Base-by-base conservation (phyloP, 2,888 invertebrate species). In the Leucophenga montana region DNA sequence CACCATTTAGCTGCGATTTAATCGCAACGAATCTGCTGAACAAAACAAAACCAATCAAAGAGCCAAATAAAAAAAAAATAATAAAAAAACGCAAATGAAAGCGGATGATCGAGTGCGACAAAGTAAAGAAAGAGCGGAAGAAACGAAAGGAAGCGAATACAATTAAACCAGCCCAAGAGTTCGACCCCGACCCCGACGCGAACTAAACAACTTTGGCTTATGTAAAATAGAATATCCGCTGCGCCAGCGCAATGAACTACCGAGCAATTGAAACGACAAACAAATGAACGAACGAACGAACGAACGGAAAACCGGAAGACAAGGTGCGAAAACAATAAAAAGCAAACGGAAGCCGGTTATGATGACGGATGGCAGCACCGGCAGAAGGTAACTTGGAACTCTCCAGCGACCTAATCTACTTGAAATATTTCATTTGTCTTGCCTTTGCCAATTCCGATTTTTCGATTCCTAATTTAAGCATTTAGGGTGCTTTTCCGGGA, bases 151-250 rank as follows among this genome's bases (percentile, higher is more conserved):
- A 22, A 39, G 44, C 27, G 48, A 66, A 53, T 13, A 66, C 14
- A n/a, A 22, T 46, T 46, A 27, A 66, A 14, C 18, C 11, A 20
- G 14, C 8, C 46, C 46, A 48, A 14, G 13, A 13, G 46, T 13
- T 11, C 33, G 56, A 6, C n/a, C 22, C 27, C 18, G 56, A 56
- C 3, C 27, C 1, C 14, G 22, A 13, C 20, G 56, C 5, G 9
- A 33, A n/a, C n/a, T 9, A 9, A 59, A n/a, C 33, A 59, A 33
- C 33, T 59, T 59, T 59, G 20, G 39, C 61, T 33, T 13, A 22
- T 39, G 50, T 31, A 68, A 73, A 73, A 79, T 78, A 71, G 83
- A 77, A 82, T 82, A 81, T 81, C 80, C 80, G 80, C 80, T 61
- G 61, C 73, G 73, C 69, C 73, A 69, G 74, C 57, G 66, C 75